These are phyloP conservation scores for Dioctria rufipes DNA, from an alignment of 2,888 invertebrate genomes.

Conservation along the genomic window DNA sequence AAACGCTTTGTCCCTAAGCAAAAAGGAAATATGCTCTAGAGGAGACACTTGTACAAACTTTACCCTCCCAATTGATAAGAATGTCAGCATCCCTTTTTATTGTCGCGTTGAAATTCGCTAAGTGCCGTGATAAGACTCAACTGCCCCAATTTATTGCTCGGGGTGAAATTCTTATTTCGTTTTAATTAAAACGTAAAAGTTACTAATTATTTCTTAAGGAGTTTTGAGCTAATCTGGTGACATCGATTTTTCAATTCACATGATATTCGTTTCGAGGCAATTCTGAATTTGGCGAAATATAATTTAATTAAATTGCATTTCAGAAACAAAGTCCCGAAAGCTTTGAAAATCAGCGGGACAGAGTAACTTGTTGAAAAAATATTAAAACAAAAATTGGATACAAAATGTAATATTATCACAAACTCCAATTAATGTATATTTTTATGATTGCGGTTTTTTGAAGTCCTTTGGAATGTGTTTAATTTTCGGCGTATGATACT, in stretches of 20 bases:
- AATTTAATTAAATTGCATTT: no score
- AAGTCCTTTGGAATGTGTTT: no score
- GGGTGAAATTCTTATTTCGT: conserved; percentile 59
- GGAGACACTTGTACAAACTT: conserved; percentile 47
- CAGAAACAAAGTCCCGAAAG: no score
- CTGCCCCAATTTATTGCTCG: conserved; percentile 58
- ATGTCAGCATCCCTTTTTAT: conserved; percentile 57
- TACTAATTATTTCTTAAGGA: conserved; percentile 65
- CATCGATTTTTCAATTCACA: conserved; percentile 36
- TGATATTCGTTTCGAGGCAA: background rate
- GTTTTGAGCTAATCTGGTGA: conserved; percentile 32
- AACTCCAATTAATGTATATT: no score
- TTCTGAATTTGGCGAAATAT: no score
- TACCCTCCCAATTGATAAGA: conserved; percentile 55
- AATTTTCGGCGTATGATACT: no score
- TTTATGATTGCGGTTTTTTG: no score
- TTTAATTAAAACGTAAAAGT: conserved; percentile 67
- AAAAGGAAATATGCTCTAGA: conserved; percentile 56
- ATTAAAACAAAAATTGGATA: no score
- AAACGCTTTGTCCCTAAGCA: conserved; percentile 36
- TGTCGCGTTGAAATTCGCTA: conserved; percentile 59
- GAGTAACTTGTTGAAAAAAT: no score
- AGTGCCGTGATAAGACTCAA: conserved; percentile 58
- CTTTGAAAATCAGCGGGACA: no score
- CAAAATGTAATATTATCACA: no score